Conservation (phyloP, 2,113 vertebrate species). For the Tachysurus fulvidraco region DNA sequence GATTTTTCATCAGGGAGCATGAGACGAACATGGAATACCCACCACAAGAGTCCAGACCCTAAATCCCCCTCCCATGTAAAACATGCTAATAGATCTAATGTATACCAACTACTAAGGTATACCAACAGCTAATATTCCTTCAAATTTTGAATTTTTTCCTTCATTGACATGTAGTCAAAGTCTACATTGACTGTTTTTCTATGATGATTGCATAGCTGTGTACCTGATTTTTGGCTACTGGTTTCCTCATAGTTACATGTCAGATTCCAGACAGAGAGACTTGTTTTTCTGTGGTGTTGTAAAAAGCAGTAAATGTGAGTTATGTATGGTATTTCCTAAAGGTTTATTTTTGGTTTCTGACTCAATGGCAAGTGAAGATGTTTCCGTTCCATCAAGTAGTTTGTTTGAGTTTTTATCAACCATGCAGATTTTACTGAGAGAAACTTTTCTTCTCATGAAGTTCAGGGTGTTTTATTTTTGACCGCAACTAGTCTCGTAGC, state of each 20-base stretch:
- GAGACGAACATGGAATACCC: too few relatives aligned
- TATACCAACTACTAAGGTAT: too few relatives aligned
- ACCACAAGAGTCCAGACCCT: too few relatives aligned
- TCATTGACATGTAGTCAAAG: too few relatives aligned
- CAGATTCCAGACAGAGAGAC: background rate
- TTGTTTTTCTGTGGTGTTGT: background rate
- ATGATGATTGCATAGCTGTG: background rate
- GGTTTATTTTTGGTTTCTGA: background rate
- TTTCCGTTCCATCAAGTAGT: background rate
- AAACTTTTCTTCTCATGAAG: background rate
- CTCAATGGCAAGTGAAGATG: background rate
- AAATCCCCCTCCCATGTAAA: too few relatives aligned
- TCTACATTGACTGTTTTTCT: background rate
- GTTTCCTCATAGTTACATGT: background rate
- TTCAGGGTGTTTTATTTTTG: background rate
- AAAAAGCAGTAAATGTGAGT: background rate
- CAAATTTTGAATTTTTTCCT: too few relatives aligned
- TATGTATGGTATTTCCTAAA: background rate
- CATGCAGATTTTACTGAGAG: background rate
- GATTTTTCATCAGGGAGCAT: too few relatives aligned
- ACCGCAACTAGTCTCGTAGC: background rate
- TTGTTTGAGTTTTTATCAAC: background rate
- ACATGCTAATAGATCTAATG: too few relatives aligned
- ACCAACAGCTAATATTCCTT: too few relatives aligned
- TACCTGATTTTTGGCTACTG: background rate